These are phyloP conservation scores for Amphiduros pacificus DNA, from an alignment of 2,888 invertebrate species.

Conservation along the genomic window DNA sequence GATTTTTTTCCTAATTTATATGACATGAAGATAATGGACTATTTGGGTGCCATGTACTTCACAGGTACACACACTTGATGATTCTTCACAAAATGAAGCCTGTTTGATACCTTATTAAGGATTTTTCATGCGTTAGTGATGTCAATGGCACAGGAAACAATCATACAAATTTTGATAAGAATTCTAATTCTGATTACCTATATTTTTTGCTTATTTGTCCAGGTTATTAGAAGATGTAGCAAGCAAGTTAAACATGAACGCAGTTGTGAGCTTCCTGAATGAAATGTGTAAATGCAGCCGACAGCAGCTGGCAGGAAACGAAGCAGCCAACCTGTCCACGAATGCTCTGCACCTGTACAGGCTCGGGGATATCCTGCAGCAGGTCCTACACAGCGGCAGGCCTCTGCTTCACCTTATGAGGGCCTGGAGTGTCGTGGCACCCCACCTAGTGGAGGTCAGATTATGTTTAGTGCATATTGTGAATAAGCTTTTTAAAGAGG, in stretches of 20 bases:
- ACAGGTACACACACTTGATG: no score
- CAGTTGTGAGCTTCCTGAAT: constrained; percentile 79
- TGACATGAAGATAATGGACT: no score
- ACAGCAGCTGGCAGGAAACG: constrained; percentile 67
- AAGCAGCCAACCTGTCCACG: constrained; percentile 33
- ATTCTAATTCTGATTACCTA: neutral
- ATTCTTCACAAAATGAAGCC: no score
- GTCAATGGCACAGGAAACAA: no score
- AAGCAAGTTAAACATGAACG: constrained; percentile 80
- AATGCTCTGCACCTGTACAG: constrained; percentile 71
- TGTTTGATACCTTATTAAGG: no score
- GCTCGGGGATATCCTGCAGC: constrained; percentile 84
- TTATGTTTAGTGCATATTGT: constrained; percentile 7
- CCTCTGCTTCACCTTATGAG: constrained; percentile 90
- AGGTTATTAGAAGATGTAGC: constrained; percentile 87
- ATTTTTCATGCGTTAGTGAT: no score
- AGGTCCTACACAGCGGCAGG: constrained; percentile 82
- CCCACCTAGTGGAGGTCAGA: constrained; percentile 87
- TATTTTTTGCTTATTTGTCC: constrained; percentile 2
- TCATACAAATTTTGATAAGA: no score
- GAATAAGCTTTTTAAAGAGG: no score
- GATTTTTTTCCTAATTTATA: no score
- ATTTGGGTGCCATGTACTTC: no score
- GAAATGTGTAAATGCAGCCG: constrained; percentile 86
- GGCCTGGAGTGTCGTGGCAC: constrained; percentile 87